Percentiles rank a stretch among this genome's conserved stretches.
These are phyloP conservation scores for Florisuga fusca DNA, from an alignment of 2,797 vertebrate genomes.

Conservation along the genomic window DNA sequence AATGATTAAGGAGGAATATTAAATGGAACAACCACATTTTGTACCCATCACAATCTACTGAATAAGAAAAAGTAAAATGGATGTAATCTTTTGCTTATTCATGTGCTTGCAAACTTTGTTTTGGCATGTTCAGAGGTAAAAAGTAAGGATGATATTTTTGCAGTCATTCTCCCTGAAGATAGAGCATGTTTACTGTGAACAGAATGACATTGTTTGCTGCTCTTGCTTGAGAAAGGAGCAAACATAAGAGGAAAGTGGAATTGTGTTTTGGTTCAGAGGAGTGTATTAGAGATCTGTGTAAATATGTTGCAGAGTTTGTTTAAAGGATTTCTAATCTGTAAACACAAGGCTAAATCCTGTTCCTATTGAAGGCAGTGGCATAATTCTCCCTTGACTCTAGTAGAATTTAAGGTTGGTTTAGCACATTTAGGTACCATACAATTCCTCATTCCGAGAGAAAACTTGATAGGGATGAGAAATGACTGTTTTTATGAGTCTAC, in stretches of 20 bases:
- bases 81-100: constrained; percentile 3
- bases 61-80: background rate
- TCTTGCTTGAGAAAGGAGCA: constrained; percentile 3
- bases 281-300: constrained; percentile 33
- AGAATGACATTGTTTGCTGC: constrained; percentile 37
- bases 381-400: background rate
- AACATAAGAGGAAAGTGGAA: constrained; percentile 12
- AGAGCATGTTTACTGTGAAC: constrained; percentile 52
- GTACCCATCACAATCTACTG: background rate
- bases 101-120: background rate
- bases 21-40: background rate
- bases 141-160: background rate
- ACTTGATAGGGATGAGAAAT: background rate
- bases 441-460: background rate
- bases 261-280: background rate
- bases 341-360: background rate
- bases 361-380: background rate
- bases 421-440: background rate
- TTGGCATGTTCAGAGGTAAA: background rate
- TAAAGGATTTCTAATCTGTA: constrained; percentile 28
- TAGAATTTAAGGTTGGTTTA: background rate
- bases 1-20: background rate
- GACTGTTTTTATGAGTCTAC: background rate
- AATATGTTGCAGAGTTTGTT: constrained; percentile 2
- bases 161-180: background rate